Conservation (phyloP, 2,888 invertebrate species). For the Nineta flava region DNA sequence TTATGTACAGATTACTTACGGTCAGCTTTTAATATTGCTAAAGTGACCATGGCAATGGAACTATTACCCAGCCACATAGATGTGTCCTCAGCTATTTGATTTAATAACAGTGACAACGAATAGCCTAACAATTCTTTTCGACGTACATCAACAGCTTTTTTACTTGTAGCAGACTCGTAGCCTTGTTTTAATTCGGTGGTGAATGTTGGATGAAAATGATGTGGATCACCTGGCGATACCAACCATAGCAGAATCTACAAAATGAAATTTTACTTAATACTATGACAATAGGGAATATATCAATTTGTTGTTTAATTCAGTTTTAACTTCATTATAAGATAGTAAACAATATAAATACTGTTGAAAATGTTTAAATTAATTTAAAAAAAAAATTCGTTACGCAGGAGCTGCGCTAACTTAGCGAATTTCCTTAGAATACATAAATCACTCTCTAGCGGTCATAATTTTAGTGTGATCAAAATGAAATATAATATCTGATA, state of each 20-base stretch:
- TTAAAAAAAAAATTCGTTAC: too few relatives aligned
- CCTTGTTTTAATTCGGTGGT: slow-evolving; percentile 60
- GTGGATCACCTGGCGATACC: slow-evolving; percentile 62
- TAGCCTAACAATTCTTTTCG: slow-evolving; percentile 51
- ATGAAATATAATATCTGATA: too few relatives aligned
- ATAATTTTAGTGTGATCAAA: too few relatives aligned
- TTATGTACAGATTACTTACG: not conserved
- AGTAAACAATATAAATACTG: slow-evolving; percentile 2
- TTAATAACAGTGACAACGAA: slow-evolving; percentile 41
- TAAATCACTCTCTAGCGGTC: too few relatives aligned
- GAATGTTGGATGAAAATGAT: slow-evolving; percentile 69
- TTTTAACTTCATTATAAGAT: too few relatives aligned
- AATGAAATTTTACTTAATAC: too few relatives aligned
- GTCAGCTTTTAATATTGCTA: slow-evolving; percentile 48
- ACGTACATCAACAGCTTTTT: slow-evolving; percentile 51
- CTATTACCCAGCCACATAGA: slow-evolving; percentile 52
- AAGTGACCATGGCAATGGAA: slow-evolving; percentile 48
- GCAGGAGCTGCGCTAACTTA: too few relatives aligned
- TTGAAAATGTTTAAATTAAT: too few relatives aligned
- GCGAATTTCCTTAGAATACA: too few relatives aligned
- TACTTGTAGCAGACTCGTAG: slow-evolving; percentile 50
- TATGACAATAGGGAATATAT: too few relatives aligned
- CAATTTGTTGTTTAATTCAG: not conserved
- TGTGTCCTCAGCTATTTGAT: slow-evolving; percentile 38
- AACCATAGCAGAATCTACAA: slow-evolving; percentile 63